phyloP scores from a whole-genome alignment of 2,113 vertebrate species.

The Mesitornis unicolor region DNA sequence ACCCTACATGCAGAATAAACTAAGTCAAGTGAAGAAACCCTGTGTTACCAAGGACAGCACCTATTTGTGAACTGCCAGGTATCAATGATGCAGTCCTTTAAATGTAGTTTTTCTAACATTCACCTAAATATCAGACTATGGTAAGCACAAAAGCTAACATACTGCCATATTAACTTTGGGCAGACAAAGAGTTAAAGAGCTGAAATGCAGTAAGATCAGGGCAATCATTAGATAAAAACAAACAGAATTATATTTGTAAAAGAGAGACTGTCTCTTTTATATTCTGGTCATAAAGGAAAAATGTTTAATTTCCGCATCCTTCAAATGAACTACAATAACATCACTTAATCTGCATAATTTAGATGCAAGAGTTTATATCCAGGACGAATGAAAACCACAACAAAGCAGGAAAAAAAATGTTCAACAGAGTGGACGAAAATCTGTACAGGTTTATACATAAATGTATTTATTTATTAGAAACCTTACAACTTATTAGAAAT shows the following conservation, averaged over 20 bases:
- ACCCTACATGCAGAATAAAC: background rate
- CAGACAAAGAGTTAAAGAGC: background rate
- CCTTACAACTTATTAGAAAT: background rate
- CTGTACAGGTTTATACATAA: background rate
- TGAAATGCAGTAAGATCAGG: background rate
- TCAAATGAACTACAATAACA: background rate
- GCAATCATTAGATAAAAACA: background rate
- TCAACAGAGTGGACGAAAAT: background rate
- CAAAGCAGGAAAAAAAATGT: background rate
- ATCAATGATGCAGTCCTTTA: background rate
- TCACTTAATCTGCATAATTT: background rate
- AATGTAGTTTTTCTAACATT: background rate
- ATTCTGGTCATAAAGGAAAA: background rate
- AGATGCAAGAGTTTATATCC: background rate
- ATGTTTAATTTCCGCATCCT: background rate
- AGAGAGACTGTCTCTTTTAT: background rate
- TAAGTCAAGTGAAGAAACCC: background rate
- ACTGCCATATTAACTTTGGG: background rate
- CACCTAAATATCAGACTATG: rapidly evolving
- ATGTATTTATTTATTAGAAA: background rate
- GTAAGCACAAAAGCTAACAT: background rate
- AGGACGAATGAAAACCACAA: background rate
- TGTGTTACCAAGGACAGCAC: background rate
- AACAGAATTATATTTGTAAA: background rate
- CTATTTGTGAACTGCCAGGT: background rate